Evolutionary conservation across 2,113 vertebrate genomes (phyloP), one percentile per base, ranked within the genome.

Genomic region (Channa maculata): DNA sequence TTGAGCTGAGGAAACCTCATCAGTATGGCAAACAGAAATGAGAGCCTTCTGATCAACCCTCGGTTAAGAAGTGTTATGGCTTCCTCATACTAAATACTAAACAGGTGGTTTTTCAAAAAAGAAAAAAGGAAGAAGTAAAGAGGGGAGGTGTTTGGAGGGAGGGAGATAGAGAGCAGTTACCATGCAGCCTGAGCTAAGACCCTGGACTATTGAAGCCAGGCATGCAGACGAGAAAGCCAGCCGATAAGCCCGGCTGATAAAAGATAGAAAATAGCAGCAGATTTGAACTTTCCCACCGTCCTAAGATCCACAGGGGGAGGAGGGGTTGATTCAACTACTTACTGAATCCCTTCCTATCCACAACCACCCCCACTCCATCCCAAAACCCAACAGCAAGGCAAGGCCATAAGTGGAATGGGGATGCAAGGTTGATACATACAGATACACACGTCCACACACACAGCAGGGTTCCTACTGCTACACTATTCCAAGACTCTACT

Each of bases 231-330:
- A 96, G 92, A 96, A 91, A 93, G 94, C 91, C 94, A 89, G 88
- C 84, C 14, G 97, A 98, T 98, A 98, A 98, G 96, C 86, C 54
- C 62, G 54, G 55, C 87, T 14, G 96, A 97, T 96, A 97, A 95
- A 87, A 93, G 95, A 94, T 91, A 96, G 95, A 97, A 98, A 98
- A 97, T 95, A 97, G 96, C 95, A 96, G 96, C 98, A 98, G 96
- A 95, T 95, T 95, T 95, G 87, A 96, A 96, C 95, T 97, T 98
- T 98, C 96, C 96, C 96, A 98, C 95, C 85, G 48, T 94, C 94
- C 92, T 83, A 34, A 92, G 91, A 95, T 92, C 89, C 91, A 80
- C 84, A 58, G 52, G 37, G 80, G 65, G 75, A 64, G 85, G 83
- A 50, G 85, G 87, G 73, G 80, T 43, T 51, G 83, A 89, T 86